Percentiles rank a stretch among this genome's conserved stretches.
Conservation (phyloP, 2,113 vertebrate species). For the Ceyx cyanopectus region DNA sequence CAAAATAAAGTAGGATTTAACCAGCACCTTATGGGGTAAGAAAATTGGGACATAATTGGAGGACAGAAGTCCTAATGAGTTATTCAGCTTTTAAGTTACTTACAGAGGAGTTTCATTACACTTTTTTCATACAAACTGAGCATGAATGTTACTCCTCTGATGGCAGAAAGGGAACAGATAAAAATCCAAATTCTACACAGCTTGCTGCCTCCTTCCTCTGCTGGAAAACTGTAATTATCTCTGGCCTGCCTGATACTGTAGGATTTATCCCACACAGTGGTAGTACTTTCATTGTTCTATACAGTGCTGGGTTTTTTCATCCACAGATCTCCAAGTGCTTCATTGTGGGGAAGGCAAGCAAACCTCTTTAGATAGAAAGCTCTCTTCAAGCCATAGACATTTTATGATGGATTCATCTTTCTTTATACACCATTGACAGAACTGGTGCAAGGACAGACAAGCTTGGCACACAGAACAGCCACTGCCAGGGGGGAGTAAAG, state of each 20-base stretch:
- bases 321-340: constrained; percentile 11
- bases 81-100: constrained; percentile 29
- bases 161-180: constrained; percentile 15
- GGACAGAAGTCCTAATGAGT: constrained; percentile 45
- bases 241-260: constrained; percentile 5
- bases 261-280: neutral
- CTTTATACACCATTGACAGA: neutral
- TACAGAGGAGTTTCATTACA: constrained; percentile 14
- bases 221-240: constrained; percentile 31
- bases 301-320: neutral
- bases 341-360: neutral
- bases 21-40: neutral
- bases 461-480: neutral
- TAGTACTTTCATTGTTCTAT: constrained; percentile 26
- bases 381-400: neutral
- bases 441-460: neutral
- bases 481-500: neutral
- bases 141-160: constrained; percentile 26
- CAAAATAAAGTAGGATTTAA: constrained; percentile 8
- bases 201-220: constrained; percentile 28
- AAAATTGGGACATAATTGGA: constrained; percentile 30
- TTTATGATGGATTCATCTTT: neutral
- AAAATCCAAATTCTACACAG: neutral
- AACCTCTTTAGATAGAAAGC: neutral
- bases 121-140: constrained; percentile 41